Conservation (phyloP, 1,140 invertebrate genomes). For the Drosophila insularis region DNA sequence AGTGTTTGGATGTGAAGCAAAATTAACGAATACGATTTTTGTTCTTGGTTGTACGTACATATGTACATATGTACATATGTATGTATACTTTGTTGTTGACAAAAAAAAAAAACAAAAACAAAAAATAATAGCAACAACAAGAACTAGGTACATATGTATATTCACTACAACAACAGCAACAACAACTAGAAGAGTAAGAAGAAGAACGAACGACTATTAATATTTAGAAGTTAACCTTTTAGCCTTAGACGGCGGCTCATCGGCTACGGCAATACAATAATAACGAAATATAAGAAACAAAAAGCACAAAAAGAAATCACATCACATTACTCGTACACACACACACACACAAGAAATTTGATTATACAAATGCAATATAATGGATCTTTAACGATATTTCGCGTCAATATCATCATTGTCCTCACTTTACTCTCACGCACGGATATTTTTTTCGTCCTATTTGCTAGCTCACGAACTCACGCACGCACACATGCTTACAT, state of each 20-base stretch:
- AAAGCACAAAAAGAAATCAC: conserved; percentile 39
- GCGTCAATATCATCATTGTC: neutral
- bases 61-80: conserved; percentile 21
- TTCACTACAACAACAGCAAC: conserved; percentile 2
- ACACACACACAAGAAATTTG: conserved; percentile 2
- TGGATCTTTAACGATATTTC: neutral
- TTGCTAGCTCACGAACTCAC: neutral
- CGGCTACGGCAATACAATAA: conserved; percentile 71
- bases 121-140: neutral
- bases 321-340: neutral
- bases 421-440: neutral
- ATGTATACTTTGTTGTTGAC: conserved; percentile 52
- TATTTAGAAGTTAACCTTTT: conserved; percentile 83
- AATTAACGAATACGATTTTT: conserved; percentile 39
- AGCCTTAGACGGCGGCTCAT: conserved; percentile 74
- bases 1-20: conserved; percentile 3
- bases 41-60: conserved; percentile 33
- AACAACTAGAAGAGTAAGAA: too few species aligned
- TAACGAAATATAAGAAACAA: conserved; percentile 44
- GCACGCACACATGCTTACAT: neutral
- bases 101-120: conserved; percentile 52
- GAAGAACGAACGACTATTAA: conserved; percentile 71
- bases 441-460: neutral
- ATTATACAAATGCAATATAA: neutral
- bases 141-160: neutral